phyloP scores from a whole-genome alignment of 1,140 invertebrate genomes.

The Chlorops oryzae region DNA sequence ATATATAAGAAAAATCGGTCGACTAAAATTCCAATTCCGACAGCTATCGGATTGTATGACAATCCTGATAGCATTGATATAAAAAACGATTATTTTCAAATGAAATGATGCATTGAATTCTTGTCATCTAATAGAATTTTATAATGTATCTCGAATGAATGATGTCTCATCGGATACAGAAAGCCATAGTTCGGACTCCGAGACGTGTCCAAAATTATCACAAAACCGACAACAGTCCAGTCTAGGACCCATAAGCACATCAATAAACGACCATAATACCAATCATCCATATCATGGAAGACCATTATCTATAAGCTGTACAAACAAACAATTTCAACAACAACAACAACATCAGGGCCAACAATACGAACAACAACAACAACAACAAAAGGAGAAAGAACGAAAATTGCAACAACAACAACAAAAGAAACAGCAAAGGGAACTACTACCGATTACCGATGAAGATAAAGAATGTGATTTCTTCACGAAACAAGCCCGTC shows the following conservation, averaged over 20 bases:
- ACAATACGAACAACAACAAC: constrained; percentile 15
- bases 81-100: constrained; percentile 19
- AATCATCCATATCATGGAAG: constrained; percentile 49
- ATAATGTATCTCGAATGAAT: constrained; percentile 91
- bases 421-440: constrained; percentile 47
- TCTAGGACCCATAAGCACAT: constrained; percentile 8
- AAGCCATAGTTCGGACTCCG: constrained; percentile 64
- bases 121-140: constrained; percentile 74
- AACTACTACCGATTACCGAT: constrained; percentile 36
- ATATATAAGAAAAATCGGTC: too few species aligned
- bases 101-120: constrained; percentile 20
- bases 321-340: constrained; percentile 10
- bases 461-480: constrained; percentile 61
- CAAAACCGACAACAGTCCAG: constrained; percentile 15
- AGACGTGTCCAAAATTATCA: constrained; percentile 47
- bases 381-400: constrained; percentile 13
- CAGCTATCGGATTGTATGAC: too few species aligned
- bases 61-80: constrained; percentile 18
- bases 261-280: constrained; percentile 5
- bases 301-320: constrained; percentile 39
- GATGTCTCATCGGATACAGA: constrained; percentile 80
- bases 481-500: constrained; percentile 69
- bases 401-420: constrained; percentile 12
- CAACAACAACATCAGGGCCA: constrained; percentile 10
- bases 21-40: too few species aligned